Evolutionary conservation across 2,888 invertebrate species (phyloP), one percentile per base, ranked within the genome.

Genomic region (Apamea epomidion): DNA sequence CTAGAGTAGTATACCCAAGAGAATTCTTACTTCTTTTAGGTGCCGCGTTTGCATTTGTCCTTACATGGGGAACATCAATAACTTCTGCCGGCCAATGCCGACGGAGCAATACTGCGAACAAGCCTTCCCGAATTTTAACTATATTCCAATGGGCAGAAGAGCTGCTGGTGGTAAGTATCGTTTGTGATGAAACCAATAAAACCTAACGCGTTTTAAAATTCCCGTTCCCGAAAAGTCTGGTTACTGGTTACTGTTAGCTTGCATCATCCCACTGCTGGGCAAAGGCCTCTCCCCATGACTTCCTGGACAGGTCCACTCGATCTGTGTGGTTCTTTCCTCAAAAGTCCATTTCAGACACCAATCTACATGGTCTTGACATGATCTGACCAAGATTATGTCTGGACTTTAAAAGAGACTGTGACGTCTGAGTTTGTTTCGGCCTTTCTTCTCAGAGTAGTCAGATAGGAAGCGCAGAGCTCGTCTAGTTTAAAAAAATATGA

Each of bases 21-120:
- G n/a, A 60, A 14, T 62, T 16, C 29, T 0, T 21, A 60, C 8
- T 67, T 77, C 18, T 91, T 92, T 6, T 85, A 96, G 96, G 68
- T 96, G 96, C 82, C 88, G 87, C 54, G 87, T 95, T 78, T 96
- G 96, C 62, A 92, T 95, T 1, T 96, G 96, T 60, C 96, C 96
- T 0, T 95, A 94, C 71, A 86, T 91, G 88, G 96, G 95, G 0
- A 92, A 90, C 67, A 93, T 95, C 42, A 91, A 91, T 68, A 14
- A 88, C 7, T 96, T 94, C 86, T 96, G 96, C 70, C 93, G 96
- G 0, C 93, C 94, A 0, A 77, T 95, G 76, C 92, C 94, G 0
- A 62, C 81, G 1, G 79, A 89, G 0, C 80, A 87, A 2, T 92
- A 92, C 75, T 96, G 96, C 73, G 96, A 96, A 78, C 92, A 95